Evolutionary conservation across 2,888 invertebrate species (phyloP).

Genomic region (Phyllotreta cruciferae): DNA sequence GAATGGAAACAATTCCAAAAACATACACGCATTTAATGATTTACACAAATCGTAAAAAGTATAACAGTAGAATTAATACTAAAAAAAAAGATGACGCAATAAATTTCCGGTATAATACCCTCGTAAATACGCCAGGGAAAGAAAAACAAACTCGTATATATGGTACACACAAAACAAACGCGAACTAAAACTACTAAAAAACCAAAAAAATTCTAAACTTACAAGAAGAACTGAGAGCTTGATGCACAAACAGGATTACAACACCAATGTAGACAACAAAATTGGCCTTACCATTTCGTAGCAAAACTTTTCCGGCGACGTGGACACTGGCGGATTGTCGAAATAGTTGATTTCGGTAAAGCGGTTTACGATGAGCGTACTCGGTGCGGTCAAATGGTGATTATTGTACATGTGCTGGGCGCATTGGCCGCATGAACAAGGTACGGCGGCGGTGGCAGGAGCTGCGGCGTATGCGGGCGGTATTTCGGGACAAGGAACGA

Average conservation of each 20-base stretch:
- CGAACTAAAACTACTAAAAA: not conserved
- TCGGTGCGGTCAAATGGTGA: constrained; percentile 46
- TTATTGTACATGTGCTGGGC: constrained; percentile 61
- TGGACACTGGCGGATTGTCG: constrained; percentile 54
- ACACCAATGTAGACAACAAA: constrained; percentile 33
- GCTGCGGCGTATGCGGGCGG: constrained; percentile 59
- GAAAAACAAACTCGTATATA: no score
- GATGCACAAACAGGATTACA: constrained; percentile 31
- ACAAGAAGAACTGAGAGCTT: constrained; percentile 20
- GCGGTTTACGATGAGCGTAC: constrained; percentile 60
- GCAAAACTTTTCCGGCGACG: constrained; percentile 55
- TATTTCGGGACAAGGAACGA: constrained; percentile 52
- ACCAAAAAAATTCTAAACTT: constrained; percentile 17
- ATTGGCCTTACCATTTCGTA: constrained; percentile 58
- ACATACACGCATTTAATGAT: no score
- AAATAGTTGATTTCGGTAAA: constrained; percentile 62
- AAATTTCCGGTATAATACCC: no score
- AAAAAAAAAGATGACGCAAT: no score
- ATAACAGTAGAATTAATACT: no score
- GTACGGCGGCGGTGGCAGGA: constrained; percentile 60
- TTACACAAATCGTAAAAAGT: no score
- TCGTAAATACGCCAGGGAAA: no score
- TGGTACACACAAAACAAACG: not conserved
- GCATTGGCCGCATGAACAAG: constrained; percentile 67
- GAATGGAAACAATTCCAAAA: no score